These are phyloP conservation scores for Nemapogon koenigi DNA, from an alignment of 2,888 invertebrate species.

Conservation along the genomic window DNA sequence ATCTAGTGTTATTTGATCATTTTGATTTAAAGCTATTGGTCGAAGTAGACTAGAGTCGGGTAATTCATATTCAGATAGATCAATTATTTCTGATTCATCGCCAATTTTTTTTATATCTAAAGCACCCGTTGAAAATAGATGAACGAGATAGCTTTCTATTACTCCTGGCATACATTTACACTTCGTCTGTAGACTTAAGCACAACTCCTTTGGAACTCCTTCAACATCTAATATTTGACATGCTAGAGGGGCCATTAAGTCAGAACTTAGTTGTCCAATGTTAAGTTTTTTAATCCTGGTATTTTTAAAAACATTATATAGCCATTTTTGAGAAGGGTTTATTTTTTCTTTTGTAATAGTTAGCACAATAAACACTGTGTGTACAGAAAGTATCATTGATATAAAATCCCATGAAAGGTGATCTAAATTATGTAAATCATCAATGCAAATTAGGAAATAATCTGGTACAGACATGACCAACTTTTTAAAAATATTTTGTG, in stretches of 20 bases:
- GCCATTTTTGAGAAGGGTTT: constrained; percentile 37
- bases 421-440: constrained; percentile 58
- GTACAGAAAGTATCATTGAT: constrained; percentile 30
- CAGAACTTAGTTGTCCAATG: constrained; percentile 38
- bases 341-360: constrained; percentile 45
- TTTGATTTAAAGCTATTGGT: constrained; percentile 35
- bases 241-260: constrained; percentile 53
- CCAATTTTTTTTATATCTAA: constrained; percentile 36
- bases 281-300: constrained; percentile 43
- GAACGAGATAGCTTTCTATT: constrained; percentile 55
- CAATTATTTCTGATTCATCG: constrained; percentile 28
- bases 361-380: constrained; percentile 34
- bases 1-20: constrained; percentile 34
- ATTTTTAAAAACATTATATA: constrained; percentile 45
- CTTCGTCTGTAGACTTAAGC: constrained; percentile 43
- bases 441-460: constrained; percentile 44
- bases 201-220: constrained; percentile 60
- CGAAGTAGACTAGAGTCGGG: constrained; percentile 32
- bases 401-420: constrained; percentile 46
- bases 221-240: constrained; percentile 67
- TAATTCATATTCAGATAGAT: constrained; percentile 38
- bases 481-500: constrained; percentile 37
- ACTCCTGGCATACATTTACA: constrained; percentile 60
- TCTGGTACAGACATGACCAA: constrained; percentile 35
- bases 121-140: constrained; percentile 53